These are phyloP conservation scores for Fregetta grallaria DNA, from an alignment of 2,113 vertebrate genomes.

Conservation along the genomic window DNA sequence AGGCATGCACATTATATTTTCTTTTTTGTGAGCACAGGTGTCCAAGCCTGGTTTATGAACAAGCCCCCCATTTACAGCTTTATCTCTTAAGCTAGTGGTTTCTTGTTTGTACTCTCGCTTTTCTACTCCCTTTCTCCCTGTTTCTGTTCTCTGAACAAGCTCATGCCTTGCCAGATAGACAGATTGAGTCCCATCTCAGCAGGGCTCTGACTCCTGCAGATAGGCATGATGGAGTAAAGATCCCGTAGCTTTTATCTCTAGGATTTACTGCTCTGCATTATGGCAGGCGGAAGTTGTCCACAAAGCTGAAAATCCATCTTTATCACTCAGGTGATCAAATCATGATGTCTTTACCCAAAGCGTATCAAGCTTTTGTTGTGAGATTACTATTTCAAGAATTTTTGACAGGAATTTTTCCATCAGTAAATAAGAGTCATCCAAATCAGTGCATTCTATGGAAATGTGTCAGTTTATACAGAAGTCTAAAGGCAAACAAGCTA, in stretches of 20 bases:
- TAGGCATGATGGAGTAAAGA: not conserved
- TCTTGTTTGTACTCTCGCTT: not conserved
- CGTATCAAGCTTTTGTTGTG: not conserved
- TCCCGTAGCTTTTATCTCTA: not conserved
- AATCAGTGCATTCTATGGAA: not conserved
- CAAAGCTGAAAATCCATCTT: not conserved
- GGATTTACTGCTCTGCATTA: not conserved
- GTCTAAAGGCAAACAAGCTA: not conserved
- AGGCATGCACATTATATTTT: not conserved
- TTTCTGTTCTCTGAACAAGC: not conserved
- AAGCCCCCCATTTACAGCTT: not conserved
- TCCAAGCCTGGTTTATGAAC: not conserved
- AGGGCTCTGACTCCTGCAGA: not conserved
- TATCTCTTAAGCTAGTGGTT: not conserved
- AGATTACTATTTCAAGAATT: not conserved
- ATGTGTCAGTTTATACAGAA: not conserved
- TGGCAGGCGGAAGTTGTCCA: not conserved
- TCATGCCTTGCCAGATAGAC: not conserved
- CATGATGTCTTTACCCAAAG: not conserved
- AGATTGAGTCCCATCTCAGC: not conserved
- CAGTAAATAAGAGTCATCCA: not conserved
- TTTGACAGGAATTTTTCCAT: not conserved
- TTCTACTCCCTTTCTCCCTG: not conserved
- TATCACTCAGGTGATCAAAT: not conserved
- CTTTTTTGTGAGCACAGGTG: not conserved